These are phyloP conservation scores for Epistrophe grossulariae DNA, from an alignment of 2,888 invertebrate species.

Conservation along the genomic window DNA sequence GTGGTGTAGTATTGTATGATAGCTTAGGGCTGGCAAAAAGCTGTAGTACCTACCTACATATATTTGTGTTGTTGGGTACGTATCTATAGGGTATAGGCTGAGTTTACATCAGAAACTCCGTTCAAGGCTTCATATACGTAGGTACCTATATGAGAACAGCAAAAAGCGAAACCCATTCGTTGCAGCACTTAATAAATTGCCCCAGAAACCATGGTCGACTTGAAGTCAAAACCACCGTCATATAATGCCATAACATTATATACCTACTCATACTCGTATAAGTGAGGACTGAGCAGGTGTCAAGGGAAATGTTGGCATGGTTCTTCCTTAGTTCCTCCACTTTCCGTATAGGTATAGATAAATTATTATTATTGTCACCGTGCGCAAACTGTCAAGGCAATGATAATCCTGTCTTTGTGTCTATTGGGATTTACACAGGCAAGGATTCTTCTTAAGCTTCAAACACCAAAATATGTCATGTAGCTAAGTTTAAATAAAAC, in stretches of 20 bases:
- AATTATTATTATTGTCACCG: slow-evolving; percentile 64
- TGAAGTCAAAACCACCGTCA: slow-evolving; percentile 45
- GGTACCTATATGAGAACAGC: not conserved
- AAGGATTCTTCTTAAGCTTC: not conserved
- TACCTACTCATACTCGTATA: no score
- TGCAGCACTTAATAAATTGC: slow-evolving; percentile 73
- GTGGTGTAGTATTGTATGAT: slow-evolving; percentile 10
- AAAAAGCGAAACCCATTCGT: slow-evolving; percentile 27
- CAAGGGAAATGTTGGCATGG: slow-evolving; percentile 40
- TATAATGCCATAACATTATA: no score
- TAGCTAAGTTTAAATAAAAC: slow-evolving; percentile 17
- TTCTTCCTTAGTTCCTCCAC: slow-evolving; percentile 10
- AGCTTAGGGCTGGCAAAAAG: slow-evolving; percentile 1
- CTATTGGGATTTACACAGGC: slow-evolving; percentile 44
- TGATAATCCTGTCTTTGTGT: slow-evolving; percentile 63
- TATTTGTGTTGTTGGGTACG: not conserved
- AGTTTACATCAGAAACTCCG: slow-evolving; percentile 55
- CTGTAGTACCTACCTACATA: not conserved
- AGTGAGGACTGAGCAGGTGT: not conserved
- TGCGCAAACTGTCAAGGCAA: slow-evolving; percentile 67
- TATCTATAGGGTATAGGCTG: slow-evolving; percentile 7
- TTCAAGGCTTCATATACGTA: slow-evolving; percentile 36
- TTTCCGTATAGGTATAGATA: slow-evolving; percentile 57
- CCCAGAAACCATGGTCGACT: slow-evolving; percentile 60
- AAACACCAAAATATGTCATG: not conserved